Base-by-base conservation (phyloP, 1,140 invertebrate genomes). In the Triops longicaudatus region DNA sequence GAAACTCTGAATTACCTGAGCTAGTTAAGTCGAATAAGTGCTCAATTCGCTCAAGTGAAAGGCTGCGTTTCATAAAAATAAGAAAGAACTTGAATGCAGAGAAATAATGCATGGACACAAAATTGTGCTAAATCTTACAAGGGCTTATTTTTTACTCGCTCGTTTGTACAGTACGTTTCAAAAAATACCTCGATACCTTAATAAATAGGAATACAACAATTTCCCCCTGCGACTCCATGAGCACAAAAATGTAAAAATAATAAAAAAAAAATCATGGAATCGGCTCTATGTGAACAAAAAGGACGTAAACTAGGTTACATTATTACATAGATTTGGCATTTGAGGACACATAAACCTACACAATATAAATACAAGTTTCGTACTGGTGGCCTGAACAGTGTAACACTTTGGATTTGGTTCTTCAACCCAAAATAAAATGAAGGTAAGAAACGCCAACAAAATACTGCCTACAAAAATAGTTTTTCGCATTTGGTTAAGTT, bases 401-500 rank as follows among this genome's bases (percentile, higher is more conserved):
- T 22, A 12, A 22, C 31, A 37, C 50, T 63, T 63, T 63, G 50
- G 50, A 22, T 63, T 9, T 22, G 17, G 50, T 63, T 63, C 31
- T 37, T 63, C 50, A 63, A 63, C 14, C 50, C 50, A 63, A 44
- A 63, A 63, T 22, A 63, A 63, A 63, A 22, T 17, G 50, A 22
- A 63, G 50, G 14, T 17, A 22, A 63, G 50, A 63, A 6, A 22
- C 50, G 22, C 50, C 14, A 17, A 63, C 50, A 63, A 63, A 63
- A 63, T 63, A 63, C 50, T 63, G 50, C n/a, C 50, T 63, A 63
- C 50, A 63, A 63, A 63, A 22, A 63, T 63, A 63, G 50, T 63
- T 63, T 63, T 37, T 37, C 31, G 50, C 50, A 63, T 63, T 63
- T 63, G 50, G 50, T 63, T 63, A 63, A 63, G 50, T 63, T 63